Evolutionary conservation across 2,888 invertebrate genomes (phyloP), one percentile per base, ranked within the genome.

Genomic region (Hirtodrosophila trivittata): DNA sequence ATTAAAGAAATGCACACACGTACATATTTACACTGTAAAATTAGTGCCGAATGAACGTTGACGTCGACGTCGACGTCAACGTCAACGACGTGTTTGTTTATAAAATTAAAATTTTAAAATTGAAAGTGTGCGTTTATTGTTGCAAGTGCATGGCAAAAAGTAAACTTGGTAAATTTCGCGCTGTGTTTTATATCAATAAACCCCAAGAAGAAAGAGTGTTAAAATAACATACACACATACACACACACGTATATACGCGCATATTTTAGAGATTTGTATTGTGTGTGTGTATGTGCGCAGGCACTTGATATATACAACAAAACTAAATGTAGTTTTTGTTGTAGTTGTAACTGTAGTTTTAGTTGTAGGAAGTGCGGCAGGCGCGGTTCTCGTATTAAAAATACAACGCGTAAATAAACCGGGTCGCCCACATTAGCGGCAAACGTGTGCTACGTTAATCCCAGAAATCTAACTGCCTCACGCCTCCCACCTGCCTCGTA

Each of bases 371-470:
- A 78, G 81, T 85, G 74, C 71, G 72, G 49, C 59, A 70, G 83
- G 69, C 65, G 75, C 72, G 64, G 69, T 71, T 51, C 41, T 5
- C 57, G 46, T 54, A 66, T 62, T 41, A 62, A 66, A 62, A 66
- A 65, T 75, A 67, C 59, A 65, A 52, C 66, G 75, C 69, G 83
- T 85, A 81, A 81, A 81, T 85, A 85, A 81, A 85, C 80, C 80
- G 80, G 85, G 83, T 76, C 83, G 77, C 66, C 59, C 60, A 65
- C 56, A 60, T 42, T 57, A 46, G 51, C 33, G 56, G 32, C 32
- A 33, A 47, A 42, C 37, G 57, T 35, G 43, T 38, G 12, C 38
- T 9, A 13, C 51, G 56, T 60, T 57, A 57, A 49, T 51, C 37
- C 43, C 37, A 46, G 18, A 28, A 37, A 35, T 35, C 18, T 21